These are phyloP conservation scores for Dermatemys mawii DNA, from an alignment of 2,113 vertebrate genomes.

Conservation along the genomic window DNA sequence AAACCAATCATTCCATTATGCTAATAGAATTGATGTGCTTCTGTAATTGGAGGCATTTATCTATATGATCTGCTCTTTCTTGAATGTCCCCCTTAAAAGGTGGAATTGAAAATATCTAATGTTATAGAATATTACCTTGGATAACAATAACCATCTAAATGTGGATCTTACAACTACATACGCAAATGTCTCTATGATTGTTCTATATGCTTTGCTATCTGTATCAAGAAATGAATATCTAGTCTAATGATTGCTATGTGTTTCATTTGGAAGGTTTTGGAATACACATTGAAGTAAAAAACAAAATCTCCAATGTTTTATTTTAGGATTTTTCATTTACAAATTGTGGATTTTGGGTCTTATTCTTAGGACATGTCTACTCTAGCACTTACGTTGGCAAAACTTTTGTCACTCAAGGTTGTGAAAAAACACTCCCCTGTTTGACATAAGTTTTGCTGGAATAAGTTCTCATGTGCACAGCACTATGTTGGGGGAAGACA, in stretches of 20 bases:
- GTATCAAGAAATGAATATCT: background rate
- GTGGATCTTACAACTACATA: background rate
- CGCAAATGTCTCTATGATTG: background rate
- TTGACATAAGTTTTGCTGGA: too few relatives aligned
- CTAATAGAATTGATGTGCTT: background rate
- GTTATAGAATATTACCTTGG: background rate
- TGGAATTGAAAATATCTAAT: background rate
- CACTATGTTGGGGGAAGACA: too few relatives aligned
- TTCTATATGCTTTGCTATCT: background rate
- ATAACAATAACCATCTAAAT: background rate
- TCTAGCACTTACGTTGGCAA: too few relatives aligned
- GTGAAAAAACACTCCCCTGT: too few relatives aligned
- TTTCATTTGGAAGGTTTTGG: background rate
- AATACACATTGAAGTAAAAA: background rate
- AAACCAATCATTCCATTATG: background rate
- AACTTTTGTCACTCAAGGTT: too few relatives aligned
- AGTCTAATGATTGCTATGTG: fast-evolving
- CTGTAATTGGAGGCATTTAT: background rate
- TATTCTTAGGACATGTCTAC: background rate
- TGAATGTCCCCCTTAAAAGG: background rate
- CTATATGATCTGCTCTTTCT: background rate
- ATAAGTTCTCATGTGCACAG: too few relatives aligned
- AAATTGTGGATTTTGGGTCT: background rate
- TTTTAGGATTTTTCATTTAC: background rate
- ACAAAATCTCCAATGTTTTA: background rate